phyloP scores from a whole-genome alignment of 2,888 invertebrate species.

The Flexamia atlantica region DNA sequence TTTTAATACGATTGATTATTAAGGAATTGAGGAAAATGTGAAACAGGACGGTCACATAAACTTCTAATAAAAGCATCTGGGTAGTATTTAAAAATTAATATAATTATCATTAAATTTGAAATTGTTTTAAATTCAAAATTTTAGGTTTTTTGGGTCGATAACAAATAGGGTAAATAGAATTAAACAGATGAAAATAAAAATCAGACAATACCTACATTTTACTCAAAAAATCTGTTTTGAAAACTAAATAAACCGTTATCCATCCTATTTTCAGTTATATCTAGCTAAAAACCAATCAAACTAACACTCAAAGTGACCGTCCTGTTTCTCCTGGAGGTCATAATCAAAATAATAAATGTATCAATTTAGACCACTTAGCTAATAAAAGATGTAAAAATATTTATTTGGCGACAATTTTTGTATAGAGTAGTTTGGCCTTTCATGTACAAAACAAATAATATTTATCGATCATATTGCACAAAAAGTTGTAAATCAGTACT shows the following conservation, averaged over 20 bases:
- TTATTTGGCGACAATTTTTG: background rate
- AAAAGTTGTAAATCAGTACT: background rate
- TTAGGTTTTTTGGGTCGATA: too few relatives aligned
- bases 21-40: background rate
- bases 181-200: too few relatives aligned
- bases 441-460: slow-evolving; percentile 23
- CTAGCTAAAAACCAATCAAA: too few relatives aligned
- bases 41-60: background rate
- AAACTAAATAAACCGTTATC: too few relatives aligned
- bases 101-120: too few relatives aligned
- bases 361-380: background rate
- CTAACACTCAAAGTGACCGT: background rate
- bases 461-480: background rate
- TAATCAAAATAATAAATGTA: background rate
- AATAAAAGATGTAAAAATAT: background rate
- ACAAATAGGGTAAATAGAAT: too few relatives aligned
- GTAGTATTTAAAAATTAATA: too few relatives aligned
- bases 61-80: too few relatives aligned
- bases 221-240: too few relatives aligned
- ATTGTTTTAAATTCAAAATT: too few relatives aligned
- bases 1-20: slow-evolving; percentile 16
- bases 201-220: too few relatives aligned
- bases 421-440: slow-evolving; percentile 12
- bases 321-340: background rate
- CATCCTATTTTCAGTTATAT: too few relatives aligned